Conservation (phyloP, 2,797 vertebrate genomes). For the Tragelaphus oryx region DNA sequence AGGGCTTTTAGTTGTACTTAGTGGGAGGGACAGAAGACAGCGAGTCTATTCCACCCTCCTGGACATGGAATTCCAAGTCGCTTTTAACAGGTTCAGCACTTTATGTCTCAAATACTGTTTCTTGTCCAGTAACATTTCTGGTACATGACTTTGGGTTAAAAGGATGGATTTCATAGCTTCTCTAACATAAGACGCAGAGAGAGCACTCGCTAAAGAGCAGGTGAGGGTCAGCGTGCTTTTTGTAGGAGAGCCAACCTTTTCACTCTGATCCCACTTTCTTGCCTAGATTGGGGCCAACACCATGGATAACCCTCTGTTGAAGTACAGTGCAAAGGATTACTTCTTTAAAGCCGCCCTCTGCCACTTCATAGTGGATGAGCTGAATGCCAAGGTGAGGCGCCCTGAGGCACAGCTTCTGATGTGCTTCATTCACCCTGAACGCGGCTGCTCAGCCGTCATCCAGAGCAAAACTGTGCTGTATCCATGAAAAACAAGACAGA, state of each 20-base stretch:
- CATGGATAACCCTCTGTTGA: constrained; percentile 97
- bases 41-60: neutral
- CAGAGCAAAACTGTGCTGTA: neutral
- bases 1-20: neutral
- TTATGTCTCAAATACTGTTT: neutral
- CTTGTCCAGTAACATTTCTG: neutral
- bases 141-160: neutral
- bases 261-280: neutral
- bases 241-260: neutral
- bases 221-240: neutral
- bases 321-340: constrained; percentile 99
- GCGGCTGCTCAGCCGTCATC: neutral
- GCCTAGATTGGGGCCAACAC: constrained; percentile 93
- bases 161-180: neutral
- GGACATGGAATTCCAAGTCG: neutral
- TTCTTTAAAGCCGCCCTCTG: constrained; percentile 99
- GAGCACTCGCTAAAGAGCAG: neutral
- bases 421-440: neutral
- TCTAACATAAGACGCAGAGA: neutral
- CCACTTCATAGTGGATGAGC: constrained; percentile 97
- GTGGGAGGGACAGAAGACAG: neutral
- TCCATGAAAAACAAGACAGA: neutral
- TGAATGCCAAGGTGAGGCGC: constrained; percentile 93
- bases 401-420: neutral
- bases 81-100: neutral